Evolutionary conservation across 2,797 vertebrate species (phyloP), one percentile per base, ranked within the genome.

Genomic region (Eutrigla gurnardus): DNA sequence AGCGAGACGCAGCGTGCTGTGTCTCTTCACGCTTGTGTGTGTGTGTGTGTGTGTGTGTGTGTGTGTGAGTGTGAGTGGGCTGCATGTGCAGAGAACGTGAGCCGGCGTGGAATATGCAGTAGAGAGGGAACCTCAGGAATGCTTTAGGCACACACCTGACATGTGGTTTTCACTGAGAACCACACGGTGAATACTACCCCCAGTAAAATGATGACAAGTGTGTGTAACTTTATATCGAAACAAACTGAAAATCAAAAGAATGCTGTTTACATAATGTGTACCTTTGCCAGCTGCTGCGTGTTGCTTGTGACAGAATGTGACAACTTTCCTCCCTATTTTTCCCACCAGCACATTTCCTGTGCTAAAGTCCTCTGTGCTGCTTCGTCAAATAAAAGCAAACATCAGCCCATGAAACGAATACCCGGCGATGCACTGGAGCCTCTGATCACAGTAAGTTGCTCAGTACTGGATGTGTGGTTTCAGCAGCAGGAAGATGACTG

Each of bases 271-370:
- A 72, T 77, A 8, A 74, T 65, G 47, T 36, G 39, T 52, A 57
- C 35, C 25, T 62, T 37, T 72, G 36, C 0, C 2, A 15, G 61
- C 69, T 54, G 58, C 46, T n/a, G 72, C 69, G 50, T 62, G 63
- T 65, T 68, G 43, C 39, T 8, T 43, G 40, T 82, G 72, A 84
- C 79, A 65, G 32, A 63, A 42, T 46, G 64, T 65, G 73, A 81
- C 75, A 75, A 50, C 46, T 32, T 11, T 32, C 6, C 5, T 46
- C 4, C 15, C 35, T 15, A n/a, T n/a, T 61, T 65, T 54, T 46
- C 45, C 54, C 61, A 64, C 14, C 25, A 47, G 52, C 36, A 47
- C n/a, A 46, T 67, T 73, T 78, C 55, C 50, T 4, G 37, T 67
- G 54, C 45, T 25, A 50, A 73, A 47, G 45, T 42, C 42, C 18